phyloP scores from a whole-genome alignment of 2,888 invertebrate genomes.

The Silvanus unidentatus region DNA sequence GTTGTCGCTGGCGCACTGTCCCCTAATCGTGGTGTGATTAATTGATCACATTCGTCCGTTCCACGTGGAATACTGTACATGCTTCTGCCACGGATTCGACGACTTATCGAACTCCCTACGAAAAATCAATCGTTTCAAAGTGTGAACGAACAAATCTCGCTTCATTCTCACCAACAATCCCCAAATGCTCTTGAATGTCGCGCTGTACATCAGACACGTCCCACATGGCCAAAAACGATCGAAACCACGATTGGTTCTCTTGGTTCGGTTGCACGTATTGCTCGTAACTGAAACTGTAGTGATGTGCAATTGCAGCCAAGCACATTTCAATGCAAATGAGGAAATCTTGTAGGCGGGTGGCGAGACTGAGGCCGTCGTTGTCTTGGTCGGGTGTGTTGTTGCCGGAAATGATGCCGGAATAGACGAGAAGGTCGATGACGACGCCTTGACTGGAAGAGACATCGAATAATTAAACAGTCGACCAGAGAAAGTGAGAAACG shows the following conservation, averaged over 20 bases:
- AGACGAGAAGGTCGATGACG: constrained; percentile 78
- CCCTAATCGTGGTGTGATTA: constrained; percentile 33
- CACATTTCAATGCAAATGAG: constrained; percentile 98
- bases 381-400: constrained; percentile 52
- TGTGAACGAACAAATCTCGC: no score
- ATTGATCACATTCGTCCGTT: constrained; percentile 50
- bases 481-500: no score
- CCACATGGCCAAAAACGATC: constrained; percentile 88
- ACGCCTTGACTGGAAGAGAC: constrained; percentile 77
- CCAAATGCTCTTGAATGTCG: constrained; percentile 88
- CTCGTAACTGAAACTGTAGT: constrained; percentile 91
- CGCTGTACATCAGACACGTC: constrained; percentile 93
- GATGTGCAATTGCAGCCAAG: constrained; percentile 89
- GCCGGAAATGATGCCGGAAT: constrained; percentile 68
- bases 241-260: constrained; percentile 54
- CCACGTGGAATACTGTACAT: constrained; percentile 70
- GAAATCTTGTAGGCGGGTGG: constrained; percentile 73
- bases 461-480: constrained; percentile 15
- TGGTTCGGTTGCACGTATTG: constrained; percentile 60
- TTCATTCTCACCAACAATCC: constrained; percentile 80
- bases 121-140: constrained; percentile 7
- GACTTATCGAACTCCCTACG: constrained; percentile 67
- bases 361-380: constrained; percentile 17
- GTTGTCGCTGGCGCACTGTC: constrained; percentile 33
- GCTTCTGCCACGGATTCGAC: constrained; percentile 69